Base-by-base conservation (phyloP, 2,888 invertebrate species). In the Philonicus albiceps region DNA sequence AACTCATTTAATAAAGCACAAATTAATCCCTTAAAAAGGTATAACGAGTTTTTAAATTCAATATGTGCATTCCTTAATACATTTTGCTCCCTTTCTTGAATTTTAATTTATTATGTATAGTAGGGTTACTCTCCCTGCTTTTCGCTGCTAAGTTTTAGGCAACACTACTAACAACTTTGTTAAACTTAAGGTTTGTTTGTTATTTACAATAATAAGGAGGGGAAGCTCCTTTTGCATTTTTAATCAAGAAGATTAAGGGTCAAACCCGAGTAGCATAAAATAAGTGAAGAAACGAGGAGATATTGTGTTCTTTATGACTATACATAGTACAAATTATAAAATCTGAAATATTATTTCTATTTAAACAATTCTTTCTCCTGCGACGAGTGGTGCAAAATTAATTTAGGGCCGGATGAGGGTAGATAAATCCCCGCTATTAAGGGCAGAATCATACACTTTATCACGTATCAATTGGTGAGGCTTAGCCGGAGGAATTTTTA, bases 401-500 rank as follows among this genome's bases (percentile, higher is more conserved):
- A 64, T 64, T 64, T 64, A 19, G 64, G 64, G 27, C 27, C 64
- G 64, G 27, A 27, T 13, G 7, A 64, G 64, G 64, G 64, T 22
- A 22, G 11, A 27, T 27, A 8, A 64, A 64, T 19, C 27, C 22
- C 11, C 64, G 64, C 27, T 11, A 64, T 64, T 64, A 64, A 64
- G 64, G 27, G 27, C 11, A 11, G 64, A 22, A 22, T 64, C 64
- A 64, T 64, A 64, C 64, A 64, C 64, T 64, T 64, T 22, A 64
- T 64, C 64, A 64, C 64, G 64, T 64, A 64, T 64, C 64, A 64
- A 64, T 64, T 64, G 64, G 74, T 31, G 30, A 74, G n/a, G 74
- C n/a, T 74, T 4, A 74, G 74, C 74, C 31, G 3, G 74, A 74
- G 40, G 40, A 76, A 76, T 76, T 76, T 76, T 76, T 80, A 80